Conservation (phyloP, 2,888 invertebrate genomes). For the Xestia sexstrigata region DNA sequence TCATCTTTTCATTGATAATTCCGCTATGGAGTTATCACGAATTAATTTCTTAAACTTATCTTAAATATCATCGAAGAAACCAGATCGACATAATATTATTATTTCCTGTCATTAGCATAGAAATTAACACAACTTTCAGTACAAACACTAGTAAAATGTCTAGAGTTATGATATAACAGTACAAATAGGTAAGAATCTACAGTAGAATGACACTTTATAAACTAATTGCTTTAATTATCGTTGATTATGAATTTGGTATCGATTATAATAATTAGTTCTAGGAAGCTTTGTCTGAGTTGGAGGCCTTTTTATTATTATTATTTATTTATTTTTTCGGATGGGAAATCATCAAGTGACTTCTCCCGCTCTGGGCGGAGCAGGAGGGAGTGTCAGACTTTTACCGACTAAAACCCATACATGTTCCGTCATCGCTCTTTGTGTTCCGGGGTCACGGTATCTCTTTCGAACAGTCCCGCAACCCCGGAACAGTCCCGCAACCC, state of each 20-base stretch:
- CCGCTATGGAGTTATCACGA: too few relatives aligned
- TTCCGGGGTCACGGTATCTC: too few relatives aligned
- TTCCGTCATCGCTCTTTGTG: too few relatives aligned
- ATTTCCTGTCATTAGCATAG: slow-evolving; percentile 34
- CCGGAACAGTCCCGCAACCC: too few relatives aligned
- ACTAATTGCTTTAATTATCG: slow-evolving; percentile 6
- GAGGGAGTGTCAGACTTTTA: too few relatives aligned
- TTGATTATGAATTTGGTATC: slow-evolving; percentile 8
- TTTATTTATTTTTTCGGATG: too few relatives aligned
- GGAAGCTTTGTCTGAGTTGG: too few relatives aligned
- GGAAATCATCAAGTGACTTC: too few relatives aligned
- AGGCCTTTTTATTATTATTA: too few relatives aligned
- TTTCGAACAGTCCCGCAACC: too few relatives aligned
- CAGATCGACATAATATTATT: slow-evolving; percentile 6
- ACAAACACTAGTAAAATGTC: slow-evolving; percentile 18
- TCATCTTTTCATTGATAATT: background rate
- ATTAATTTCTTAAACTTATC: background rate
- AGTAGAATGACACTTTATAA: slow-evolving; percentile 9
- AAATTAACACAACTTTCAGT: slow-evolving; percentile 4
- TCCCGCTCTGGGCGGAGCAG: too few relatives aligned
- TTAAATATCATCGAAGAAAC: slow-evolving; percentile 12
- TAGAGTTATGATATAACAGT: slow-evolving; percentile 4
- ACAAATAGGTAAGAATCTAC: background rate
- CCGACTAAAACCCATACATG: too few relatives aligned
- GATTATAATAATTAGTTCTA: slow-evolving; percentile 1